A percentile compares a stretch with the other conserved stretches of the same genome.
Evolutionary conservation across 2,888 invertebrate genomes (phyloP).

Genomic region (Desoria tigrina): DNA sequence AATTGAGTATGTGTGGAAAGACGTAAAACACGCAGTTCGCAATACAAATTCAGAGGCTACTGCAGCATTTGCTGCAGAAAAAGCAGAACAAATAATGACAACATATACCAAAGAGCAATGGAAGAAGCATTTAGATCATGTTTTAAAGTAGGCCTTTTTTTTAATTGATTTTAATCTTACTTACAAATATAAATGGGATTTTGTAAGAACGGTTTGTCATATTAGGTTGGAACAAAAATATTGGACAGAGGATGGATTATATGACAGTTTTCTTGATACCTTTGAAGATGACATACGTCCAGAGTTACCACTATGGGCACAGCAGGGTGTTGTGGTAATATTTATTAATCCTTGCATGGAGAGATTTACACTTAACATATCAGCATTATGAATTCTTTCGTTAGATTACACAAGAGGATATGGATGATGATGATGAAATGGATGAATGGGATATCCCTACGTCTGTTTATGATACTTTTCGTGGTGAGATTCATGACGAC

Average conservation of each 20-base stretch:
- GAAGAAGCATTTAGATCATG: conserved; percentile 12
- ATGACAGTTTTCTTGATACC: neutral
- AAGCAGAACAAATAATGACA: conserved; percentile 11
- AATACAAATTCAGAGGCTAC: neutral
- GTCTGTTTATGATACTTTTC: conserved; percentile 2
- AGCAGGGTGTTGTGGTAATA: conserved; percentile 1
- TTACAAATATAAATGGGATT: neutral
- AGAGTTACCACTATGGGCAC: neutral
- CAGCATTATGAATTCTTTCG: neutral
- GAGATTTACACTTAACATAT: neutral
- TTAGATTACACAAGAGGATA: conserved; percentile 1
- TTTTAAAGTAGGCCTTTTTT: neutral
- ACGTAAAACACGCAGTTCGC: conserved; percentile 6
- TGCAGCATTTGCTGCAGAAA: neutral
- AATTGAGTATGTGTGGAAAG: conserved; percentile 11
- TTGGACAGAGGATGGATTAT: conserved; percentile 8
- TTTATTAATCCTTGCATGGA: neutral
- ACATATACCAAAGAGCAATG: conserved; percentile 4
- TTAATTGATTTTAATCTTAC: neutral
- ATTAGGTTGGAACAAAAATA: conserved; percentile 6
- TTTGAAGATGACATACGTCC: neutral
- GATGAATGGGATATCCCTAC: neutral
- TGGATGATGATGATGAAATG: neutral
- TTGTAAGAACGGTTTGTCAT: neutral
- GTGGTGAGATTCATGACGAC: neutral